phyloP scores from a whole-genome alignment of 2,797 vertebrate genomes.

The Squalus acanthias region DNA sequence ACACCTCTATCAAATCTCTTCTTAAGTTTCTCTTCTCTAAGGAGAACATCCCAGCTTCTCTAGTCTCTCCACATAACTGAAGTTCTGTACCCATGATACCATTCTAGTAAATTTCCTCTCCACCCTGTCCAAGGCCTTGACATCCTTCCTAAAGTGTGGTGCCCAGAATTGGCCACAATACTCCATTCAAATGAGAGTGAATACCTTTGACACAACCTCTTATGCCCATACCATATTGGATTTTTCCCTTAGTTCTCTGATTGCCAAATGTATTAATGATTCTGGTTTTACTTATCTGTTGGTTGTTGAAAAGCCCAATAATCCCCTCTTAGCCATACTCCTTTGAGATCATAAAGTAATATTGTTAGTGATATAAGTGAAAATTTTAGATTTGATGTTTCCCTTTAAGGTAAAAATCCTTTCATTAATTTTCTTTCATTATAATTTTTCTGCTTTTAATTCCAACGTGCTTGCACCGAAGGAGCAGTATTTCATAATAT shows the following conservation, averaged over 20 bases:
- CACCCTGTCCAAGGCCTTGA: neutral
- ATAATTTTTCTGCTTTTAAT: neutral
- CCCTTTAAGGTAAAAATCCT: neutral
- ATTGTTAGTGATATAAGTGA: neutral
- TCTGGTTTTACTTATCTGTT: neutral
- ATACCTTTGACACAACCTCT: neutral
- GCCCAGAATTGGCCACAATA: neutral
- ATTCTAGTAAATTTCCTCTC: neutral
- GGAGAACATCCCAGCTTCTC: neutral
- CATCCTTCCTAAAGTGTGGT: neutral
- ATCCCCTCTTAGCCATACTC: neutral
- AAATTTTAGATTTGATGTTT: neutral
- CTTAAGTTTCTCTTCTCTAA: neutral
- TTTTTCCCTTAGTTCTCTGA: neutral
- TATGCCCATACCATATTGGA: neutral
- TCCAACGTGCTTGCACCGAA: neutral
- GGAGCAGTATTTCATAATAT: neutral
- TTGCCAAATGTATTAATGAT: neutral
- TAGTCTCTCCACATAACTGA: too few relatives aligned
- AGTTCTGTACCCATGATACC: too few relatives aligned
- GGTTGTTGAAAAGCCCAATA: neutral
- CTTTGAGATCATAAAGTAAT: neutral
- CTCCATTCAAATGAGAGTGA: neutral
- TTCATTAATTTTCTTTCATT: neutral
- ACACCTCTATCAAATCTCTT: neutral